Percentiles rank a stretch among this genome's conserved stretches.
phyloP scores from a whole-genome alignment of 2,888 invertebrate genomes.

The Seira ritae region DNA sequence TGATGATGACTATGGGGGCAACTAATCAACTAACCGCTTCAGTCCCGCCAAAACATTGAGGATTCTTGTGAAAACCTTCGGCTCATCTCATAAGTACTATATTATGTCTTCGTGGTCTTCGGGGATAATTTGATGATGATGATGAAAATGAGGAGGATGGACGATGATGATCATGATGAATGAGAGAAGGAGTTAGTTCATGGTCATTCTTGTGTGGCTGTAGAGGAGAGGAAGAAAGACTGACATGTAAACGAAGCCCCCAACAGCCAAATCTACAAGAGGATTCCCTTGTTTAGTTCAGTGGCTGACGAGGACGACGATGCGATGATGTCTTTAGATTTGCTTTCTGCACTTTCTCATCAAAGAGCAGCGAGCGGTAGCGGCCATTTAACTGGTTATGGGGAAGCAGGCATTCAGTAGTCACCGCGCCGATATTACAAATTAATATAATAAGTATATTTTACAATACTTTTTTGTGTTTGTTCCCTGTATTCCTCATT shows the following conservation, averaged over 20 bases:
- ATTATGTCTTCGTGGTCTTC: too few relatives aligned
- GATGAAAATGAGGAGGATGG: background rate
- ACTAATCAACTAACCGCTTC: background rate
- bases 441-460: too few relatives aligned
- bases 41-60: too few relatives aligned
- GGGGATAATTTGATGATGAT: conserved; percentile 12
- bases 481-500: too few relatives aligned
- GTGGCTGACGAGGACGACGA: too few relatives aligned
- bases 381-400: background rate
- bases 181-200: background rate
- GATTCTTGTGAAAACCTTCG: background rate
- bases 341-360: background rate
- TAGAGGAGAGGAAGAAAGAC: background rate
- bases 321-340: background rate
- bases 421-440: too few relatives aligned
- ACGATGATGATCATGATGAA: background rate
- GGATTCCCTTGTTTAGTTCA: background rate
- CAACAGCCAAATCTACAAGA: conserved; percentile 4
- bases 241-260: background rate
- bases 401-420: too few relatives aligned
- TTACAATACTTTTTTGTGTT: too few relatives aligned
- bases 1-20: background rate
- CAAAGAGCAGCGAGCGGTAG: background rate
- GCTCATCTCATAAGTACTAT: background rate
- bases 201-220: too few relatives aligned